phyloP scores from a whole-genome alignment of 2,797 vertebrate species.

The Melanotaenia maccullochi region DNA sequence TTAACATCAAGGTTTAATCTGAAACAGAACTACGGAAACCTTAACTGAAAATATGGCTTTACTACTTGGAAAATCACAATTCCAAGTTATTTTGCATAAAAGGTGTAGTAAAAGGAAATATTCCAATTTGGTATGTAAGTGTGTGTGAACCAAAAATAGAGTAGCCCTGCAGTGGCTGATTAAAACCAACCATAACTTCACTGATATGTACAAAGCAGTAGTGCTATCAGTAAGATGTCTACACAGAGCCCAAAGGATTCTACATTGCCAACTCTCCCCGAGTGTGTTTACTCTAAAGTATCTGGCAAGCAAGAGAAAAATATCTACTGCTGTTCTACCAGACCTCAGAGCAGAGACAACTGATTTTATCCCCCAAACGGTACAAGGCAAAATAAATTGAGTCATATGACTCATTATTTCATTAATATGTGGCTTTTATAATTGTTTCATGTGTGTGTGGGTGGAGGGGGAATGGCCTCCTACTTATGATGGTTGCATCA shows the following conservation, averaged over 20 bases:
- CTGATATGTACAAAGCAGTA: background rate
- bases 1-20: background rate
- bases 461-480: too few relatives aligned
- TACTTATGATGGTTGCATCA: background rate
- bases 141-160: background rate
- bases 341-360: background rate
- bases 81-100: background rate
- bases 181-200: slow-evolving; percentile 6
- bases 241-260: background rate
- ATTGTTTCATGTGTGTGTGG: background rate
- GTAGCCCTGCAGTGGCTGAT: background rate
- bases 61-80: background rate
- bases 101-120: background rate
- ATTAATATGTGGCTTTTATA: background rate
- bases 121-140: background rate
- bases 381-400: background rate
- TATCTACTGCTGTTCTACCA: background rate
- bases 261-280: background rate
- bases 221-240: background rate
- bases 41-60: background rate
- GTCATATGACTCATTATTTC: background rate
- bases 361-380: background rate
- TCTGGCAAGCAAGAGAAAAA: background rate
- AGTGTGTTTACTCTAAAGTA: background rate
- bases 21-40: background rate